These are phyloP conservation scores for Leptoclinus maculatus DNA, from an alignment of 2,797 vertebrate species.

Conservation along the genomic window DNA sequence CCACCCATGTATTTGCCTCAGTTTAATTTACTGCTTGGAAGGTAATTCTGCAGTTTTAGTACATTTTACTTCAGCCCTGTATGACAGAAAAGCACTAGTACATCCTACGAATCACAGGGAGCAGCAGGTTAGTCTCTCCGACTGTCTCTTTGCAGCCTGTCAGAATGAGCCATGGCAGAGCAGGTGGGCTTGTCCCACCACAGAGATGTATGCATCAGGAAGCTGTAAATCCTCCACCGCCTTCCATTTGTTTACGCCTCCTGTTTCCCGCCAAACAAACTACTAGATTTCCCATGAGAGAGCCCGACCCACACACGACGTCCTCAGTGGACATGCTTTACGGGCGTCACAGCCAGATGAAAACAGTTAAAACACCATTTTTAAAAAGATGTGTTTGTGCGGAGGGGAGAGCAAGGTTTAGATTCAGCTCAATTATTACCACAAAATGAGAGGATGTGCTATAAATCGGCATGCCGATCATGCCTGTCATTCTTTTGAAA, in stretches of 20 bases:
- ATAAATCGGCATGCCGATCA: conserved; percentile 68
- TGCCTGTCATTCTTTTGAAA: conserved; percentile 57
- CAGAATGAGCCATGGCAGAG: conserved; percentile 74
- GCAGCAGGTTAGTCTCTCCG: conserved; percentile 60
- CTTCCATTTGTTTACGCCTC: conserved; percentile 80
- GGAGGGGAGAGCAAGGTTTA: conserved; percentile 21
- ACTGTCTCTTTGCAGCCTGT: conserved; percentile 64
- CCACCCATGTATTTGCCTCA: conserved; percentile 25
- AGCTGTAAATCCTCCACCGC: conserved; percentile 76
- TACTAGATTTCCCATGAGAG: conserved; percentile 83
- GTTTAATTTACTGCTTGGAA: conserved; percentile 41
- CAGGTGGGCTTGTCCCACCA: conserved; percentile 76
- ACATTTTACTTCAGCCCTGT: conserved; percentile 52
- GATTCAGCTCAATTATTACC: conserved; percentile 64
- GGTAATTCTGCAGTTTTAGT: conserved; percentile 58
- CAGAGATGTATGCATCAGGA: conserved; percentile 76
- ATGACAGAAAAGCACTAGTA: conserved; percentile 41
- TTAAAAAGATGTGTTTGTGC: conserved; percentile 57
- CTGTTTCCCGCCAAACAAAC: conserved; percentile 84
- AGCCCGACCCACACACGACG: conserved; percentile 41
- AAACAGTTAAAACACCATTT: conserved; percentile 77
- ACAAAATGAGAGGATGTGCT: conserved; percentile 48
- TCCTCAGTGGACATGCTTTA: conserved; percentile 73
- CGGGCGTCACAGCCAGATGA: conserved; percentile 64
- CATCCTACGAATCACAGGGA: conserved; percentile 28